Conservation (phyloP, 2,888 invertebrate species). For the Coelinius sp. region DNA sequence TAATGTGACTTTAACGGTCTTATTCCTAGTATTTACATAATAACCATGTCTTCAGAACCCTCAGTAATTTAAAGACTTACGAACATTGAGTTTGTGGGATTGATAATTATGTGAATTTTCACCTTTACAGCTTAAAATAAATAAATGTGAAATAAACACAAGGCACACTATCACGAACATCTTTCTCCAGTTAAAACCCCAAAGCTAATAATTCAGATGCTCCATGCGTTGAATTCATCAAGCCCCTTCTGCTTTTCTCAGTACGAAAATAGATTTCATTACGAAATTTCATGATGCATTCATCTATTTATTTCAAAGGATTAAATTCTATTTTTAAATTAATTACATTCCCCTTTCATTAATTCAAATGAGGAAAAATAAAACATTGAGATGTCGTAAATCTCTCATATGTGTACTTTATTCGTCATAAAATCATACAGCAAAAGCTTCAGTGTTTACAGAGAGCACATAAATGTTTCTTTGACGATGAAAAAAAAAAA, state of each 20-base stretch:
- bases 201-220: neutral
- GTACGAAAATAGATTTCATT: conserved; percentile 13
- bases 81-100: neutral
- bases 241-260: neutral
- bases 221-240: neutral
- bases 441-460: conserved; percentile 60
- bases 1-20: neutral
- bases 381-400: neutral
- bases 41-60: neutral
- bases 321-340: neutral
- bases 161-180: neutral
- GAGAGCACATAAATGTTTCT: conserved; percentile 40
- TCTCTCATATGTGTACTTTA: conserved; percentile 54
- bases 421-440: conserved; percentile 66
- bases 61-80: neutral
- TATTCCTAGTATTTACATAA: neutral
- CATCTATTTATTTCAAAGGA: neutral
- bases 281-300: neutral
- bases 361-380: neutral
- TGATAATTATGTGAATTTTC: neutral
- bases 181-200: neutral
- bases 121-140: neutral
- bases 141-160: neutral
- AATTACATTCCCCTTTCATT: neutral
- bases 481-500: conserved; percentile 26